Percentiles rank a stretch among this genome's conserved stretches.
Evolutionary conservation across 2,113 vertebrate genomes (phyloP).

Genomic region (Cyprinus carpio): DNA sequence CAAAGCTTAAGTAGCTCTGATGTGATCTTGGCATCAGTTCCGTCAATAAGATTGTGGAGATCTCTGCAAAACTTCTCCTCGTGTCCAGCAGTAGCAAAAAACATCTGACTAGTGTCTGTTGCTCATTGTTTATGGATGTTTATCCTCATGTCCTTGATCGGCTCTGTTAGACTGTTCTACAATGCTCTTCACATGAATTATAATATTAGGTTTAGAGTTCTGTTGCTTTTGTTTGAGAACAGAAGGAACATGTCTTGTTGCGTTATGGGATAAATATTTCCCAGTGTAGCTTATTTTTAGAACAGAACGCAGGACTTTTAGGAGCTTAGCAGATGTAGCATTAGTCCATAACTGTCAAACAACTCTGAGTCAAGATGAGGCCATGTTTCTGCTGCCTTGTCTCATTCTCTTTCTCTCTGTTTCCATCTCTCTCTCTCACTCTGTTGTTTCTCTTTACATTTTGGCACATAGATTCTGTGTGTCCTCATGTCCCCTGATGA

Average conservation of each 20-base stretch:
- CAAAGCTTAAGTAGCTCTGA: background rate
- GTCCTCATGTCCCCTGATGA: conserved; percentile 19
- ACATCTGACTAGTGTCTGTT: background rate
- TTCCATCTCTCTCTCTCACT: conserved; percentile 16
- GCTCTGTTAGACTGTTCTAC: conserved; percentile 8
- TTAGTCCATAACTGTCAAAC: conserved; percentile 47
- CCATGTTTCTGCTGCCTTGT: conserved; percentile 29
- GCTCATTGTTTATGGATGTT: conserved; percentile 13
- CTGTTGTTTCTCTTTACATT: conserved; percentile 29
- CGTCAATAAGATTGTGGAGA: background rate
- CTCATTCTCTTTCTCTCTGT: conserved; percentile 7
- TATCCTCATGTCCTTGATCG: background rate
- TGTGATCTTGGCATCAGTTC: background rate
- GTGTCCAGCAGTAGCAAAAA: conserved; percentile 14
- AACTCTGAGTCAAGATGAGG: conserved; percentile 34
- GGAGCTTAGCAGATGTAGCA: conserved; percentile 35
- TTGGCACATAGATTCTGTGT: background rate
- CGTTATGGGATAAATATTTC: conserved; percentile 36
- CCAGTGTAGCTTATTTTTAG: conserved; percentile 29
- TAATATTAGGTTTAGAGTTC: background rate
- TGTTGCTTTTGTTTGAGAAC: conserved; percentile 14
- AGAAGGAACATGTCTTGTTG: conserved; percentile 13
- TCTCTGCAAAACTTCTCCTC: conserved; percentile 4
- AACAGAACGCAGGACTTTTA: conserved; percentile 24
- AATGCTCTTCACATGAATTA: background rate